A percentile compares a stretch with the other conserved stretches of the same genome.
These are phyloP conservation scores for Thecophora atra DNA, from an alignment of 2,888 invertebrate genomes.

Conservation along the genomic window DNA sequence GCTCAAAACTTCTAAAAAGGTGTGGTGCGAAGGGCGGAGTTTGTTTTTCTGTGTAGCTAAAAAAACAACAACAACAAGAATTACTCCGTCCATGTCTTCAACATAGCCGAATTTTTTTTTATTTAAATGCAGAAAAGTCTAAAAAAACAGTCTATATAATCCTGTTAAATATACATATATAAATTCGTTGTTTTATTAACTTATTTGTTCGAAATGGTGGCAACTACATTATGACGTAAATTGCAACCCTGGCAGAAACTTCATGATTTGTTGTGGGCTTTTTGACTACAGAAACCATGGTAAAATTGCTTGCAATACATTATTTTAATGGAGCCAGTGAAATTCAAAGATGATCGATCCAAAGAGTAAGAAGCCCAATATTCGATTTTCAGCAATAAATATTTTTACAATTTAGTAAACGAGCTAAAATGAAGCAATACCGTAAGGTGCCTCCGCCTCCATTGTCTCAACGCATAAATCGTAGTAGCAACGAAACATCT, in stretches of 20 bases:
- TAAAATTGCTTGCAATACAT: conserved; percentile 17
- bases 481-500: conserved; percentile 48
- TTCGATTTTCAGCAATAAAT: not conserved
- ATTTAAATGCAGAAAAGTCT: too few species aligned
- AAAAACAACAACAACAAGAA: too few species aligned
- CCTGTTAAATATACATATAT: too few species aligned
- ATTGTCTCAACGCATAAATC: conserved; percentile 35
- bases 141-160: too few species aligned
- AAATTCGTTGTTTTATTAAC: too few species aligned
- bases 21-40: too few species aligned
- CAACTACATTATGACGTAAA: too few species aligned
- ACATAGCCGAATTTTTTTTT: too few species aligned
- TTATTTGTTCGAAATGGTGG: too few species aligned
- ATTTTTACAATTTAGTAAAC: conserved; percentile 52
- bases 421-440: conserved; percentile 59
- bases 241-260: conserved; percentile 10
- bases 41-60: too few species aligned
- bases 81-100: too few species aligned
- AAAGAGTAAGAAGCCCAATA: conserved; percentile 54
- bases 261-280: not conserved
- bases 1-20: too few species aligned
- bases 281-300: conserved; percentile 15
- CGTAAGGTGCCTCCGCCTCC: conserved; percentile 38
- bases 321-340: conserved; percentile 46
- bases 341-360: conserved; percentile 60